Conservation (phyloP, 2,113 vertebrate species). For the Formicarius rufipectus region DNA sequence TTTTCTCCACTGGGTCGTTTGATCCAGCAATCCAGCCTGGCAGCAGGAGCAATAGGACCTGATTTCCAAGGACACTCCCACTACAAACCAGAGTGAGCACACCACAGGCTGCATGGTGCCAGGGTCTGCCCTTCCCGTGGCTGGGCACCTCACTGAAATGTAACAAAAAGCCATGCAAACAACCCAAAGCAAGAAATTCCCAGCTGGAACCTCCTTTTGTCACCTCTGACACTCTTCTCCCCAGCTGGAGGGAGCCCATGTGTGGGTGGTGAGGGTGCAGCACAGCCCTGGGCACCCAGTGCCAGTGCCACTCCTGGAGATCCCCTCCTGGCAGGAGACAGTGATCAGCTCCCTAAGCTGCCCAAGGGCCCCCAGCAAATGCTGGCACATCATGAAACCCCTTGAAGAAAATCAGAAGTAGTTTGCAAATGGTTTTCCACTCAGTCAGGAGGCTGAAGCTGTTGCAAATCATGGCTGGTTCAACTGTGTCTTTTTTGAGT, state of each 20-base stretch:
- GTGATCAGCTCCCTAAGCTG: neutral
- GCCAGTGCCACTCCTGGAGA: neutral
- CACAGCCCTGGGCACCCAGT: rapidly evolving
- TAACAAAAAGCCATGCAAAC: neutral
- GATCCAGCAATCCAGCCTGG: neutral
- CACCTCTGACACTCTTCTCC: neutral
- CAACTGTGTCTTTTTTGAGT: neutral
- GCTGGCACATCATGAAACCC: neutral
- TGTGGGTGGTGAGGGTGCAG: neutral
- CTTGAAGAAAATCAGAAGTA: neutral
- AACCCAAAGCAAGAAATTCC: rapidly evolving
- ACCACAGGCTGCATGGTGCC: neutral
- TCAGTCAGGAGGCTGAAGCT: neutral
- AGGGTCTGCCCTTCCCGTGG: neutral
- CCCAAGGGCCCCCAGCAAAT: rapidly evolving
- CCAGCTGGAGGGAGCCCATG: rapidly evolving
- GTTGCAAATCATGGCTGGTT: neutral
- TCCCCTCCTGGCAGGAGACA: neutral
- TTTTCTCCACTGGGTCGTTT: neutral
- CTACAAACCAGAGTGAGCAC: neutral
- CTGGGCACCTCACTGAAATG: rapidly evolving
- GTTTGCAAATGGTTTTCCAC: neutral
- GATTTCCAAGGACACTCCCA: neutral
- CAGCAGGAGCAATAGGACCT: neutral
- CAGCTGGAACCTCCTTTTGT: neutral